phyloP scores from a whole-genome alignment of 2,113 vertebrate genomes.

The Peromyscus leucopus region DNA sequence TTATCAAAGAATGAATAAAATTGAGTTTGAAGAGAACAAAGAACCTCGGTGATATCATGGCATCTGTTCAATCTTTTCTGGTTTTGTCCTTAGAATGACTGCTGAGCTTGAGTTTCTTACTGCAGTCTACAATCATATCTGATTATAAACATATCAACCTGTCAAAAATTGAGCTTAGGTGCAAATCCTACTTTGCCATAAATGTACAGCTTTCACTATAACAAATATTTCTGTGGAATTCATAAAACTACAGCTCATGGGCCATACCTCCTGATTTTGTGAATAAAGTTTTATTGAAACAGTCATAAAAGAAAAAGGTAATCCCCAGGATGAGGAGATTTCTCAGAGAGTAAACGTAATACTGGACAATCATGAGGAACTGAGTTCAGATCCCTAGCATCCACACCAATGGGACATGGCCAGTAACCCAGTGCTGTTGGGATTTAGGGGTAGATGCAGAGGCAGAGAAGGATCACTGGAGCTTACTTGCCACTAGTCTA shows the following conservation, averaged over 20 bases:
- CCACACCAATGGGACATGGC: not conserved
- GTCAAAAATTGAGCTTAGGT: not conserved
- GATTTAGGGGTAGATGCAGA: too few relatives aligned
- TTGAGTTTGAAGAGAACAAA: not conserved
- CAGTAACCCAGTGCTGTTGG: not conserved
- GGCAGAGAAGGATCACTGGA: not conserved
- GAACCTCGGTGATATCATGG: not conserved
- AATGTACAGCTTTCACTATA: not conserved
- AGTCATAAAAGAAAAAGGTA: not conserved
- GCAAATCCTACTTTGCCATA: not conserved
- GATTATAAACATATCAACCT: not conserved
- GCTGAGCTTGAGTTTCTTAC: constrained; percentile 4
- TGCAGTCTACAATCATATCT: constrained; percentile 6
- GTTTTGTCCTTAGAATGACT: constrained; percentile 23
- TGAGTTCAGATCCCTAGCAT: not conserved
- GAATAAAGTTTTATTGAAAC: constrained; percentile 59
- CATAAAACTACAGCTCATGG: not conserved
- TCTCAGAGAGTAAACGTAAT: too few relatives aligned
- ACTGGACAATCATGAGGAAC: not conserved
- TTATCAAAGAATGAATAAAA: constrained; percentile 23
- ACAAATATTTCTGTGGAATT: not conserved
- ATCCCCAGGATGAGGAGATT: not conserved
- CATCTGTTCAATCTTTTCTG: not conserved
- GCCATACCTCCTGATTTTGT: not conserved
- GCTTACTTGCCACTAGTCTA: not conserved